Percentiles rank a stretch among this genome's conserved stretches.
These are phyloP conservation scores for Tetraneura akinire DNA, from an alignment of 1,140 invertebrate genomes.

Conservation along the genomic window DNA sequence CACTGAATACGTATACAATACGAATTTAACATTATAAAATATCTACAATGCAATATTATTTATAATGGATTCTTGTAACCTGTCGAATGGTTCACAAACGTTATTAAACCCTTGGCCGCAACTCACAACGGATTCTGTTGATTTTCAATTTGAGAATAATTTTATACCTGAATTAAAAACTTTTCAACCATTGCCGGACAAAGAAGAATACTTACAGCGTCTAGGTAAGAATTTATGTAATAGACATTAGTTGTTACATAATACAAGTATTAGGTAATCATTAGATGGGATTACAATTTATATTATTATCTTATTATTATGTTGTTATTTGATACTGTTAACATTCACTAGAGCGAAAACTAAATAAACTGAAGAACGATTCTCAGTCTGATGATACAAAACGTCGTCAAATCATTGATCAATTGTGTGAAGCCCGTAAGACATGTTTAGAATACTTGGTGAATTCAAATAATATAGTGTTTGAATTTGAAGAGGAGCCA, in stretches of 20 bases:
- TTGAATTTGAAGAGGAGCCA: constrained; percentile 17
- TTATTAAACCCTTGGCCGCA: constrained; percentile 37
- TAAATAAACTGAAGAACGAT: constrained; percentile 43
- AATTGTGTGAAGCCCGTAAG: constrained; percentile 40
- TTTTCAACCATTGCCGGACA: constrained; percentile 38
- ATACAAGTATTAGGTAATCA: constrained; percentile 17
- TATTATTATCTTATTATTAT: constrained; percentile 10
- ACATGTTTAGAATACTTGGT: constrained; percentile 43
- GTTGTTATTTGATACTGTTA: background rate
- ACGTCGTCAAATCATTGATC: constrained; percentile 33
- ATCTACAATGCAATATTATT: background rate
- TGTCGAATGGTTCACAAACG: background rate
- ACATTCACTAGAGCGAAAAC: constrained; percentile 41
- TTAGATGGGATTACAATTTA: background rate
- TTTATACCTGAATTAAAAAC: background rate
- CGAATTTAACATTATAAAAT: background rate
- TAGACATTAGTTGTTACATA: background rate
- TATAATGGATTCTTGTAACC: background rate
- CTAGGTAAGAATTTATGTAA: background rate
- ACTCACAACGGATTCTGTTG: background rate
- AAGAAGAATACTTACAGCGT: constrained; percentile 40
- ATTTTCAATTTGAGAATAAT: constrained; percentile 33
- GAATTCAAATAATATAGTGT: constrained; percentile 40
- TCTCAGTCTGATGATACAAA: constrained; percentile 23
- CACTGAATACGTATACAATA: background rate